Evolutionary conservation across 64 coral and sea anemone genomes (phyloP), one percentile per base, ranked within the genome.

Genomic region (Stylophora pistillata): DNA sequence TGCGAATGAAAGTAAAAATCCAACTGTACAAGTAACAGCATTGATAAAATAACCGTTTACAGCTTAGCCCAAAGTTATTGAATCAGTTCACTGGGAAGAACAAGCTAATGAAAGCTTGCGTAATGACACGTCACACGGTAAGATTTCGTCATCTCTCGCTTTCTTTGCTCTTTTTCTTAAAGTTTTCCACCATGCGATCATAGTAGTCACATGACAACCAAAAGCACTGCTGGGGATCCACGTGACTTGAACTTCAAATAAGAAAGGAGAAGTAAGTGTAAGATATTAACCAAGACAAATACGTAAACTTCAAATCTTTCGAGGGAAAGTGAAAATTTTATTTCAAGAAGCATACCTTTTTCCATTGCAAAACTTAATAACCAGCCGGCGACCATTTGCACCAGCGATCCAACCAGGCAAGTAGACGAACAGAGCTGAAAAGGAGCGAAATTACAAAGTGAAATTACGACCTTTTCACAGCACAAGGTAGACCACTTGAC

Each of bases 161-260:
- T 15, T 11, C 74, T 73, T 78, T 88, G 63, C 85, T 91, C 59
- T 81, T 92, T 56, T 95, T 95, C 56, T 56, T 85, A 59, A 80
- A 93, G 69, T 89, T 89, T 76, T 98, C 96, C 17, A 98, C 96
- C 57, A 88, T 79, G 11, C 89, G 78, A 53, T 98, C 96, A 18
- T 92, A 98, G 60, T 95, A 98, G 79, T 98, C 96, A 89, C 89
- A 81, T 87, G 96, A 98, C 61, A 98, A 55, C 96, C 96, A 98
- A 60, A 95, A 98, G 62, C 96, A 98, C 41, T 98, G 93, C 74
- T 95, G 90, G 32, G 96, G 96, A 59, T 98, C 96, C 86, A 98
- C 96, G 34, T 95, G 96, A 90, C 96, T 95, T 25, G 96, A 95
- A 59, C 96, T 98, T 34, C 6, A 78, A 58, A 85, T 70, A 62